Base-by-base conservation (phyloP, 1,140 invertebrate genomes). In the Bombus terrestris region DNA sequence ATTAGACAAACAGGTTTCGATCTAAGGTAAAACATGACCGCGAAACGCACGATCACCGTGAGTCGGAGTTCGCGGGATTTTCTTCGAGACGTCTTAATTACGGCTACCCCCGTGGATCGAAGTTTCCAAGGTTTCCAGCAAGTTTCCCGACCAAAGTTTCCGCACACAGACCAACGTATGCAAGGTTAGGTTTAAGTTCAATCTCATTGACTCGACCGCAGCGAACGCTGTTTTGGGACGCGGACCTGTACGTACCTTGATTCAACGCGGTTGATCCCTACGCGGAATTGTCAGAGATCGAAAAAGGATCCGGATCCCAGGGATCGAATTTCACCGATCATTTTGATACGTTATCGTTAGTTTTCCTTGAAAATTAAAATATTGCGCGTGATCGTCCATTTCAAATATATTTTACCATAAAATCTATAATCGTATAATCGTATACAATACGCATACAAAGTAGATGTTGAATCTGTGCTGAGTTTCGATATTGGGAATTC, bases 1-100 rank as follows among this genome's bases (percentile, higher is more conserved):
- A 77, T 43, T n/a, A 69, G 41, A 43, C 47, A 68, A 75, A 85
- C 83, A 73, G 80, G 69, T 37, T 3, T 2, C 4, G 35, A 64
- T 62, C 41, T 47, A 32, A 74, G 59, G 71, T 85, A 85, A 81
- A 84, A 81, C 71, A 79, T 35, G 74, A 41, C 69, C 37, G 41
- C 62, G 18, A 75, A 76, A 78, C 53, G 78, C 84, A 73, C 71
- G 86, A 79, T 85, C 69, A 84, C 57, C 75, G 68, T 35, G 75
- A 87, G 66, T 53, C 85, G 66, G 35, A 76, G 79, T 82, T 85
- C 86, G 64, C 59, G 57, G 59, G 82, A 87, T 81, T 87, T 87
- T 87, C 86, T 85, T 81, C 68, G 83, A 79, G 83, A 87, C 83
- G 74, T 88, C 86, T 88, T 88, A 88, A 88, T 88, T 88, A 88